Percentiles rank a stretch among this genome's conserved stretches.
These are phyloP conservation scores for Dasyornis broadbenti DNA, from an alignment of 2,113 vertebrate genomes.

Conservation along the genomic window DNA sequence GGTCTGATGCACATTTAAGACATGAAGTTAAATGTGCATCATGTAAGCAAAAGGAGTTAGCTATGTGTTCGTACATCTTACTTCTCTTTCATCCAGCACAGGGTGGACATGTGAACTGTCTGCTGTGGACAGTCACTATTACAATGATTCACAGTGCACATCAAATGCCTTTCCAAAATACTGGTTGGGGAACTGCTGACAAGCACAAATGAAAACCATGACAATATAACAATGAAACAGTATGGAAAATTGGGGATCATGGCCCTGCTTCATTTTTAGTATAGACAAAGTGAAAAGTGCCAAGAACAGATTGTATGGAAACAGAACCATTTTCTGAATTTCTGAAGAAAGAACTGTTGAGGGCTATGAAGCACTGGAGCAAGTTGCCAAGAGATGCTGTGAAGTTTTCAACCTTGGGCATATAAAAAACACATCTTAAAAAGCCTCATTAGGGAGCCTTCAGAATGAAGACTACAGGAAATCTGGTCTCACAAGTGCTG, in stretches of 20 bases:
- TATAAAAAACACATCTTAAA: neutral
- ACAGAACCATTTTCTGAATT: neutral
- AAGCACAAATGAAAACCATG: neutral
- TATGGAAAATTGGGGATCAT: neutral
- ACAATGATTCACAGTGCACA: neutral
- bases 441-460: neutral
- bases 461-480: neutral
- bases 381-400: neutral
- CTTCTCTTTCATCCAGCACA: neutral
- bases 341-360: neutral
- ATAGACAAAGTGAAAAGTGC: neutral
- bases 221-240: neutral
- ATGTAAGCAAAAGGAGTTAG: neutral
- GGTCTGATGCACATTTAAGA: neutral
- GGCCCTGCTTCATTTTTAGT: neutral
- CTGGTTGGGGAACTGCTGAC: neutral
- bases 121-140: neutral
- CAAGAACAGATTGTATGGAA: neutral
- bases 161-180: neutral
- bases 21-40: neutral
- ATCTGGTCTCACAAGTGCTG: neutral
- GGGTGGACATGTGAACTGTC: neutral
- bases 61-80: neutral
- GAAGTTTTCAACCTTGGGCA: neutral
- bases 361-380: neutral